A percentile compares a stretch with the other conserved stretches of the same genome.
phyloP scores from a whole-genome alignment of 2,113 vertebrate genomes.

The Gulo gulo region DNA sequence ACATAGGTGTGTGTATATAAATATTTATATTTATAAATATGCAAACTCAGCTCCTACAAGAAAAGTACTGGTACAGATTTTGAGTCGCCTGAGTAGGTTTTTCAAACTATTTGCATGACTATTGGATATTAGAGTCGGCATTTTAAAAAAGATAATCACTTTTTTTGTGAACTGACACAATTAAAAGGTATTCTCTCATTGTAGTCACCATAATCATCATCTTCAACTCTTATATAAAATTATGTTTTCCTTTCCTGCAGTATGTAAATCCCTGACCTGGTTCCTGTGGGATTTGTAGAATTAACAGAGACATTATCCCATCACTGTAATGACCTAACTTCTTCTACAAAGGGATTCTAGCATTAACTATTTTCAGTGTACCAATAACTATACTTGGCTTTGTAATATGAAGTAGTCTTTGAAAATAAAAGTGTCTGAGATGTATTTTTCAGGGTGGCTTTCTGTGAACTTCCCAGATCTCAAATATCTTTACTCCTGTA shows the following conservation, averaged over 20 bases:
- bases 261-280: conserved; percentile 30
- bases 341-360: conserved; percentile 47
- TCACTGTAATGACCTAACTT: conserved; percentile 67
- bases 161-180: not conserved
- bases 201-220: not conserved
- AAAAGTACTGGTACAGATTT: not conserved
- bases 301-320: conserved; percentile 57
- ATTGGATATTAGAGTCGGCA: not conserved
- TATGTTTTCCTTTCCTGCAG: not conserved
- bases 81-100: not conserved
- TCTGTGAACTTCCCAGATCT: not conserved
- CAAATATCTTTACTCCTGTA: not conserved
- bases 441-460: not conserved
- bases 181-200: conserved; percentile 7
- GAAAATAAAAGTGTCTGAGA: not conserved
- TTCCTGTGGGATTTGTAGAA: conserved; percentile 60
- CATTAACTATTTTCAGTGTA: conserved; percentile 58
- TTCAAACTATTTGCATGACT: not conserved
- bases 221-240: conserved; percentile 35
- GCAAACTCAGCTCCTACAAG: not conserved
- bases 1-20: not conserved
- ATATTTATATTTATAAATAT: not conserved
- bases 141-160: not conserved
- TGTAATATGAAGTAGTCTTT: not conserved
- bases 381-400: conserved; percentile 49